These are phyloP conservation scores for Epirrhoe alternata DNA, from an alignment of 2,888 invertebrate genomes.

Conservation along the genomic window DNA sequence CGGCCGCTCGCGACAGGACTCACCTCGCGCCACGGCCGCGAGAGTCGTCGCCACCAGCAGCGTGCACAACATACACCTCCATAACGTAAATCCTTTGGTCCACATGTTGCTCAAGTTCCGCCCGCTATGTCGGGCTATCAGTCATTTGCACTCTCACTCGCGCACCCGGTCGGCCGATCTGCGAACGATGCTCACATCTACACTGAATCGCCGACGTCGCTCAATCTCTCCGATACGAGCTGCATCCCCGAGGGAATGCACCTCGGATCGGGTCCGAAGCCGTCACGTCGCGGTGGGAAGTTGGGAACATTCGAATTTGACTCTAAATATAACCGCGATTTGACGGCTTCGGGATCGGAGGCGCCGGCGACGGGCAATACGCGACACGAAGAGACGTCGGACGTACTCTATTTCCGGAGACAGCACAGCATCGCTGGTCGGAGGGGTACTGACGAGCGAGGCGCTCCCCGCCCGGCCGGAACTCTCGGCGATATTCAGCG, in stretches of 20 bases:
- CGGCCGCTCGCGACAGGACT: slow-evolving; percentile 58
- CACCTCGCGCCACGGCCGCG: slow-evolving; percentile 78
- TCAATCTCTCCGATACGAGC: slow-evolving; percentile 55
- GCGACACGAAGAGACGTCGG: slow-evolving; percentile 65
- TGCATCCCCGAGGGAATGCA: slow-evolving; percentile 70
- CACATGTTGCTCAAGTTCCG: slow-evolving; percentile 80
- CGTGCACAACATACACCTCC: slow-evolving; percentile 82
- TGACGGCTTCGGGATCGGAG: slow-evolving; percentile 66
- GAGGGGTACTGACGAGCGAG: slow-evolving; percentile 81
- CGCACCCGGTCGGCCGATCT: slow-evolving; percentile 81
- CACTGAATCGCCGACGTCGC: slow-evolving; percentile 65
- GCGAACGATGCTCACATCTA: slow-evolving; percentile 73
- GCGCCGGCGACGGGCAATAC: slow-evolving; percentile 52
- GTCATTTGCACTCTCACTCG: slow-evolving; percentile 84
- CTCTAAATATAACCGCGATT: slow-evolving; percentile 72
- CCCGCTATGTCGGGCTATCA: slow-evolving; percentile 77
- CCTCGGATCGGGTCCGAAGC: slow-evolving; percentile 62
- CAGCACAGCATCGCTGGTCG: slow-evolving; percentile 86
- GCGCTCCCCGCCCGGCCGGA: slow-evolving; percentile 64
- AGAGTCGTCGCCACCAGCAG: slow-evolving; percentile 76
- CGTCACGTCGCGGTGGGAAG: slow-evolving; percentile 62
- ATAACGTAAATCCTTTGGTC: slow-evolving; percentile 80
- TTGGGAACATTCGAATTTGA: slow-evolving; percentile 50
- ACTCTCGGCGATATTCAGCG: slow-evolving; percentile 71
- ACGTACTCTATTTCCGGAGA: slow-evolving; percentile 86